phyloP scores from a whole-genome alignment of 1,140 invertebrate genomes.

The Papilio machaon region DNA sequence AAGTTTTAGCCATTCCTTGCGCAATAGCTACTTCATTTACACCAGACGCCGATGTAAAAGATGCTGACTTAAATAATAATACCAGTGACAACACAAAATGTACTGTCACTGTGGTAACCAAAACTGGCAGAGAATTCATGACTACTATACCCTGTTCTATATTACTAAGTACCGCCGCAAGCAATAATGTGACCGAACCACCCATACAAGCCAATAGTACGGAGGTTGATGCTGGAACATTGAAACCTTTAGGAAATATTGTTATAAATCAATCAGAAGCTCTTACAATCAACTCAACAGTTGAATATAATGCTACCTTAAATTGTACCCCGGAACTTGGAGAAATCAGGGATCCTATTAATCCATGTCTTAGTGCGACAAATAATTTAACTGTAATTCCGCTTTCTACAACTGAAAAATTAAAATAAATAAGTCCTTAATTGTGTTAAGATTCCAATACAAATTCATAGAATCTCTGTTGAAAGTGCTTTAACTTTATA shows the following conservation, averaged over 20 bases:
- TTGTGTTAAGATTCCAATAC: neutral
- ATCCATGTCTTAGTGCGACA: slow-evolving; percentile 71
- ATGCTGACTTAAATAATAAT: slow-evolving; percentile 53
- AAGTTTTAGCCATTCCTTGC: slow-evolving; percentile 78
- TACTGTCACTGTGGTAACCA: slow-evolving; percentile 74
- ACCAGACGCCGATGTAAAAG: slow-evolving; percentile 71
- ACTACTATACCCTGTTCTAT: slow-evolving; percentile 79
- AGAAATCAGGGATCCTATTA: slow-evolving; percentile 69
- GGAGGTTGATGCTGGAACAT: slow-evolving; percentile 34
- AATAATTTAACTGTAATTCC: slow-evolving; percentile 72
- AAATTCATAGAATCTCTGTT: neutral
- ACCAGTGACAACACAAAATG: slow-evolving; percentile 72
- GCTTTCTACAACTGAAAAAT: slow-evolving; percentile 49
- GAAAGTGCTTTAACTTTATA: neutral
- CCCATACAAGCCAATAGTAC: slow-evolving; percentile 48
- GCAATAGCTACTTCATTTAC: slow-evolving; percentile 79
- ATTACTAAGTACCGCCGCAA: slow-evolving; percentile 70
- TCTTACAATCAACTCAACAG: slow-evolving; percentile 47
- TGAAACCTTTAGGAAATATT: slow-evolving; percentile 37
- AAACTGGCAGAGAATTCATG: slow-evolving; percentile 71
- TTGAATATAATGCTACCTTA: slow-evolving; percentile 42
- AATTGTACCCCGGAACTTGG: slow-evolving; percentile 63
- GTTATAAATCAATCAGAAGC: slow-evolving; percentile 54
- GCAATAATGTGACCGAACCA: slow-evolving; percentile 77
- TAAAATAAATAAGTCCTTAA: slow-evolving; percentile 25